These are phyloP conservation scores for Acanthisitta chloris DNA, from an alignment of 2,113 vertebrate genomes.

Conservation along the genomic window DNA sequence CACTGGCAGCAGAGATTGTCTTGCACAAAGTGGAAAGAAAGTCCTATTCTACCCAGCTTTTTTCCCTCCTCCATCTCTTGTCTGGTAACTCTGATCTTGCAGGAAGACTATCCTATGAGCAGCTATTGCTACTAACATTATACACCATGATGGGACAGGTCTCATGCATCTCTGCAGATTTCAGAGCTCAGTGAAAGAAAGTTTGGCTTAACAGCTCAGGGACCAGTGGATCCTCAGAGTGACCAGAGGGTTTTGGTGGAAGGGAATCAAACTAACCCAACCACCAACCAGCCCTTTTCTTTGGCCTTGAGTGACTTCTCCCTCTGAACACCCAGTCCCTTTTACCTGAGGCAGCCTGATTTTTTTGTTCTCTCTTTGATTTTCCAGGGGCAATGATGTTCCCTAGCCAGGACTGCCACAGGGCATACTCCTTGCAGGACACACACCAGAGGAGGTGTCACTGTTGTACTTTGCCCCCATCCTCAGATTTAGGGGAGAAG, in stretches of 20 bases:
- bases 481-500: not conserved
- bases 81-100: not conserved
- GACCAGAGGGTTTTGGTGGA: not conserved
- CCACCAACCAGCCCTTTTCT: not conserved
- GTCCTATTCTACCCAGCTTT: not conserved
- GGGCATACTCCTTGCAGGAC: not conserved
- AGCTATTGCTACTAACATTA: not conserved
- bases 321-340: not conserved
- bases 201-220: not conserved
- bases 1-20: not conserved
- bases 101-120: not conserved
- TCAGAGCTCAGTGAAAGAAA: not conserved
- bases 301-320: not conserved
- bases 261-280: not conserved
- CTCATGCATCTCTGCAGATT: not conserved
- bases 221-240: not conserved
- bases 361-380: not conserved
- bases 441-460: not conserved
- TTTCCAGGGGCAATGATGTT: not conserved
- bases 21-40: not conserved
- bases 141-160: accelerated
- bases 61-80: not conserved
- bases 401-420: not conserved
- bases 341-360: not conserved
- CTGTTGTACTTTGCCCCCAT: not conserved